Conservation (phyloP, 2,113 vertebrate genomes). For the Andinoacara biseriatus region DNA sequence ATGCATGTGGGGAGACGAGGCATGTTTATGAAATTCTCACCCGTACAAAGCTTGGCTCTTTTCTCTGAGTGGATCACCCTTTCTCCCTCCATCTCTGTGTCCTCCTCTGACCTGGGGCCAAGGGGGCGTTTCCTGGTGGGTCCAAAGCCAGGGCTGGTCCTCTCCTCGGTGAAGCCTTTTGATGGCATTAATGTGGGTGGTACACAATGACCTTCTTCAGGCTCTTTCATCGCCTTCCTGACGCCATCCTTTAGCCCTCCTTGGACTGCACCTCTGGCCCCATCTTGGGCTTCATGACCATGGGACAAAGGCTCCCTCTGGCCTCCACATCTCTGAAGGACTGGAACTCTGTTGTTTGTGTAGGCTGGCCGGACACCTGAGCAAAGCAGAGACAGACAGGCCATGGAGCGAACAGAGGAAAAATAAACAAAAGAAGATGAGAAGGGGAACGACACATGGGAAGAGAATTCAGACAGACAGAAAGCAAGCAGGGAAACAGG, state of each 20-base stretch:
- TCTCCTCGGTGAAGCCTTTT: constrained; percentile 60
- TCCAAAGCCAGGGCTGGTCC: constrained; percentile 72
- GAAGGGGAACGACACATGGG: background rate
- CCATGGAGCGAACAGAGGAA: background rate
- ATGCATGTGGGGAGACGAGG: background rate
- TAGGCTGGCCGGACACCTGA: constrained; percentile 65
- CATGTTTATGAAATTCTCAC: constrained; percentile 52
- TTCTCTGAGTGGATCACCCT: constrained; percentile 59
- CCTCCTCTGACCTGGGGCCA: constrained; percentile 79
- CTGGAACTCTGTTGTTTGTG: constrained; percentile 73
- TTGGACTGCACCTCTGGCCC: constrained; percentile 7
- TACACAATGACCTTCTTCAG: constrained; percentile 43
- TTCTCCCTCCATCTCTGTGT: constrained; percentile 59
- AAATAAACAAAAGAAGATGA: constrained; percentile 25
- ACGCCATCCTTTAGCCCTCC: constrained; percentile 40
- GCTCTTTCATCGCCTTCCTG: constrained; percentile 47
- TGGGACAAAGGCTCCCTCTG: constrained; percentile 56
- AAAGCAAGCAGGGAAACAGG: constrained; percentile 17
- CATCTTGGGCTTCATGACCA: constrained; percentile 42
- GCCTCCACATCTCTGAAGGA: constrained; percentile 72
- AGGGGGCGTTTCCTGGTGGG: constrained; percentile 84
- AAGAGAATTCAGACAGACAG: constrained; percentile 41
- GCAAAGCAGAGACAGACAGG: constrained; percentile 11
- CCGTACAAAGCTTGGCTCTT: constrained; percentile 56
- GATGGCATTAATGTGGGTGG: constrained; percentile 54